Conservation (phyloP, 1,140 invertebrate species). For the Papilio helenus region DNA sequence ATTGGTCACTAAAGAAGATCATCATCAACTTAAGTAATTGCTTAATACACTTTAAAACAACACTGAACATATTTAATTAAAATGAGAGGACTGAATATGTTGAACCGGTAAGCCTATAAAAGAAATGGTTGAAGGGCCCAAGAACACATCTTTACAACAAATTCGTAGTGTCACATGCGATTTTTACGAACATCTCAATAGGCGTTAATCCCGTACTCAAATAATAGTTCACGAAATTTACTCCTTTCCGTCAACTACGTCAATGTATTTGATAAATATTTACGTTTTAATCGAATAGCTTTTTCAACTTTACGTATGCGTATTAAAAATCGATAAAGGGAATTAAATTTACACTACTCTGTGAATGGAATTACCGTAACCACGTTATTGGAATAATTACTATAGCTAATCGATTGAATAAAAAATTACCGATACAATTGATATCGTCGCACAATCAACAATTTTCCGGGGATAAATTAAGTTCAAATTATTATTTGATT, state of each 20-base stretch:
- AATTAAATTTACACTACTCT: not conserved
- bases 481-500: too few relatives aligned
- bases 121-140: too few relatives aligned
- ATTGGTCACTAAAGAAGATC: too few relatives aligned
- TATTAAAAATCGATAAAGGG: not conserved
- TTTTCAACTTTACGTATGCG: not conserved
- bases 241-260: not conserved
- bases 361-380: not conserved
- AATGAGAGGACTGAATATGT: too few relatives aligned
- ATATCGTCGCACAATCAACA: not conserved
- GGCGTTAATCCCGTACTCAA: not conserved
- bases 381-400: not conserved
- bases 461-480: not conserved
- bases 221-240: not conserved
- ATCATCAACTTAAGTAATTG: too few relatives aligned
- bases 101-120: too few relatives aligned
- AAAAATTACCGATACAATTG: not conserved
- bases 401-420: not conserved
- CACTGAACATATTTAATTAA: too few relatives aligned
- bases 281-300: not conserved
- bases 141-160: too few relatives aligned
- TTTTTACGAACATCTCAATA: not conserved
- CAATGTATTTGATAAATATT: not conserved
- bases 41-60: too few relatives aligned
- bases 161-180: not conserved